Percentiles rank a stretch among this genome's conserved stretches.
phyloP scores from a whole-genome alignment of 2,888 invertebrate species.

The Lacanobia oleracea region DNA sequence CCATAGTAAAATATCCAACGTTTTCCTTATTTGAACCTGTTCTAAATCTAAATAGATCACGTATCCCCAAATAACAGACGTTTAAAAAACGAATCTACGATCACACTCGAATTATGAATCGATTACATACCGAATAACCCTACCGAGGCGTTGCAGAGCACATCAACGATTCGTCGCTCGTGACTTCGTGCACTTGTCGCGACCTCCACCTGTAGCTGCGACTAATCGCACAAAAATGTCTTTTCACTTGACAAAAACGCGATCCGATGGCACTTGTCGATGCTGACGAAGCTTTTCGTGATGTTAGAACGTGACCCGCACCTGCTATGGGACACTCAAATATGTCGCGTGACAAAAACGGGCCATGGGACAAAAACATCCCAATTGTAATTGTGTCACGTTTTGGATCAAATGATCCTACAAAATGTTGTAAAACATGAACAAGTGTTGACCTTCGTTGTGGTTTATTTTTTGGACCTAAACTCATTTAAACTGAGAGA shows the following conservation, averaged over 20 bases:
- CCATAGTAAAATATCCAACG: neutral
- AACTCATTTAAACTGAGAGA: constrained; percentile 4
- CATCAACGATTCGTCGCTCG: constrained; percentile 68
- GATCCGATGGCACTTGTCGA: constrained; percentile 69
- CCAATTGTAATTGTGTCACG: constrained; percentile 68
- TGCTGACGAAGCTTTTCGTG: constrained; percentile 69
- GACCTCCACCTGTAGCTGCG: constrained; percentile 84
- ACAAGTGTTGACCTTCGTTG: constrained; percentile 45
- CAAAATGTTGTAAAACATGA: constrained; percentile 45
- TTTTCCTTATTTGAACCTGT: constrained; percentile 6
- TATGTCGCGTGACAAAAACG: constrained; percentile 72
- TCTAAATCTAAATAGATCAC: constrained; percentile 24
- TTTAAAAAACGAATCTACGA: constrained; percentile 44
- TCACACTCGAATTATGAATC: constrained; percentile 56
- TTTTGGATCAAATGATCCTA: constrained; percentile 56
- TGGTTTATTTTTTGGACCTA: constrained; percentile 39
- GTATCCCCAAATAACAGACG: constrained; percentile 24
- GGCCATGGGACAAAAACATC: constrained; percentile 61
- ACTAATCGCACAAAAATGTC: constrained; percentile 80
- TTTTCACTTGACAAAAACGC: constrained; percentile 73
- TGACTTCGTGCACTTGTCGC: constrained; percentile 76
- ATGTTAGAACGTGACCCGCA: constrained; percentile 76
- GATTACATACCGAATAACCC: constrained; percentile 57
- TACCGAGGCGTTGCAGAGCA: constrained; percentile 49
- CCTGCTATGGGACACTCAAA: constrained; percentile 72